phyloP scores from a whole-genome alignment of 1,140 invertebrate species.

The Halictus rubicundus region DNA sequence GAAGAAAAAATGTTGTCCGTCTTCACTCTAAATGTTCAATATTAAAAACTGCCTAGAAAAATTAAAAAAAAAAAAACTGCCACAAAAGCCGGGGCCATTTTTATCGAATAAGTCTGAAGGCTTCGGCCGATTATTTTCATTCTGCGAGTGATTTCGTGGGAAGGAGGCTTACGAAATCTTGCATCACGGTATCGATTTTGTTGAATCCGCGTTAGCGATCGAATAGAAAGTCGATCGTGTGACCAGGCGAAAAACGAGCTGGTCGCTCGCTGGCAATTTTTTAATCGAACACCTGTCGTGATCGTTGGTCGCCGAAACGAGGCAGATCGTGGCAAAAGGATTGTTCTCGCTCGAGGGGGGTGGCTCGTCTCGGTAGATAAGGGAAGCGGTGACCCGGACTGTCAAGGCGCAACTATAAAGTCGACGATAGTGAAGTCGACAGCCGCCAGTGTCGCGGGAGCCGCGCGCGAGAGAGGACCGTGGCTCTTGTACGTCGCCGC shows the following conservation, averaged over 20 bases:
- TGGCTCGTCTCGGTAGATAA: constrained; percentile 44
- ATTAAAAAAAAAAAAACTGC: too few species aligned
- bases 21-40: too few species aligned
- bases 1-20: too few species aligned
- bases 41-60: too few species aligned
- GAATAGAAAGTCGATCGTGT: neutral
- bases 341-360: neutral
- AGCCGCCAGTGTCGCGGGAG: constrained; percentile 64
- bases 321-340: neutral
- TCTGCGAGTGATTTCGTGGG: neutral
- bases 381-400: constrained; percentile 47
- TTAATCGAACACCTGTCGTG: neutral
- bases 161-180: neutral
- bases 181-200: neutral
- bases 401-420: constrained; percentile 61
- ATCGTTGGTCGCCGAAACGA: too few species aligned
- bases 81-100: too few species aligned
- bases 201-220: neutral
- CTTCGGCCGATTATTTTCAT: too few species aligned
- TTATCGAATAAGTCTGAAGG: too few species aligned
- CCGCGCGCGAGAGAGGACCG: constrained; percentile 63
- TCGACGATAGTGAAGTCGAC: constrained; percentile 63
- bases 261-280: neutral
- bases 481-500: constrained; percentile 48
- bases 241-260: neutral